A percentile compares a stretch with the other conserved stretches of the same genome.
These are phyloP conservation scores for Serilophus lunatus DNA, from an alignment of 2,113 vertebrate genomes.

Conservation along the genomic window DNA sequence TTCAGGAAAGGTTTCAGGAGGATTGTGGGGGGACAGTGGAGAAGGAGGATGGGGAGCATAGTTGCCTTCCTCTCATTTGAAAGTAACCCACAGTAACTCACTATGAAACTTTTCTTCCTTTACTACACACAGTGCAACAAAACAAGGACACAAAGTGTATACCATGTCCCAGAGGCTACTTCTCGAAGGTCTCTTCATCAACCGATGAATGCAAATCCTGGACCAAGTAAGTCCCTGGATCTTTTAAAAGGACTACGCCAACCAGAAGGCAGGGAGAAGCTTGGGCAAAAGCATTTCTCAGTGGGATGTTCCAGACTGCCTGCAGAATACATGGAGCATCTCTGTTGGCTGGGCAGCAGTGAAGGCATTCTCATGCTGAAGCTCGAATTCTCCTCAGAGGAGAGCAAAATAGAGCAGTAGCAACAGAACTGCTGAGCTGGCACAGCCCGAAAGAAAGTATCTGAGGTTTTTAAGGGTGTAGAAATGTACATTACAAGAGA, in stretches of 20 bases:
- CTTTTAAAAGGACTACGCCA: background rate
- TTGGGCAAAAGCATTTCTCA: background rate
- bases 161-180: conserved; percentile 81
- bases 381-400: background rate
- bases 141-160: conserved; percentile 70
- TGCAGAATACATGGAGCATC: background rate
- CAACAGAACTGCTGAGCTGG: background rate
- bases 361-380: background rate
- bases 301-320: background rate
- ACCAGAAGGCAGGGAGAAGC: background rate
- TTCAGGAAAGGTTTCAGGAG: background rate
- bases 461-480: background rate
- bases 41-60: background rate
- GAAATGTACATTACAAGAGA: background rate
- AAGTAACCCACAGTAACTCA: background rate
- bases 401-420: background rate
- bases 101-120: background rate
- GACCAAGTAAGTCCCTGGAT: conserved; percentile 85
- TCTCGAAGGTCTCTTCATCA: conserved; percentile 76
- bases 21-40: fast-evolving
- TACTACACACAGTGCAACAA: conserved; percentile 69
- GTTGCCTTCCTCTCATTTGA: background rate
- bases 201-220: conserved; percentile 82
- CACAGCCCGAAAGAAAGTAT: background rate
- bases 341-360: background rate